Evolutionary conservation across 2,797 vertebrate species (phyloP).

Genomic region (Coreius guichenoti): DNA sequence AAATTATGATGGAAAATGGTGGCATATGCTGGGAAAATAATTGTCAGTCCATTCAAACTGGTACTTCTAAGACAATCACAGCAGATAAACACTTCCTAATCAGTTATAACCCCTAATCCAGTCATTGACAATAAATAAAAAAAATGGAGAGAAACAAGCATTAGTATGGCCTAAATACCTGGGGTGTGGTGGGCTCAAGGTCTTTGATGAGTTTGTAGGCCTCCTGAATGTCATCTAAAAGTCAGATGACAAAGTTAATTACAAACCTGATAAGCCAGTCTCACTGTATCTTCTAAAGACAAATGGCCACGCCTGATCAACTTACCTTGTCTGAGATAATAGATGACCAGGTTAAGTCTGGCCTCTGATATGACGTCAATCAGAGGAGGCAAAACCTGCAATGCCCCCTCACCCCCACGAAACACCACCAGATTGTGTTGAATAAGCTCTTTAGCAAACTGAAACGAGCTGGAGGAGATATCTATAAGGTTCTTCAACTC

Average conservation of each 20-base stretch:
- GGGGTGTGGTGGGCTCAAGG: constrained; percentile 89
- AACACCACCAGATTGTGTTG: constrained; percentile 98
- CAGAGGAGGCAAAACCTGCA: constrained; percentile 91
- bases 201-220: constrained; percentile 97
- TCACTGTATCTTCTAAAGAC: background rate
- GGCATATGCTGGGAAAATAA: background rate
- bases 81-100: background rate
- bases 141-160: background rate
- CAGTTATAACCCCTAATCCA: background rate
- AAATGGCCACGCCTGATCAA: background rate
- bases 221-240: constrained; percentile 93
- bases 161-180: constrained; percentile 76
- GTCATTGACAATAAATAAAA: no score
- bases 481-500: constrained; percentile 95
- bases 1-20: background rate
- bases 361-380: constrained; percentile 98
- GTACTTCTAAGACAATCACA: background rate
- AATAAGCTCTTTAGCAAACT: constrained; percentile 98
- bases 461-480: constrained; percentile 90
- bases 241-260: constrained; percentile 5
- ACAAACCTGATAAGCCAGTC: constrained; percentile 7
- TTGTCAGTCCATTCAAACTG: background rate
- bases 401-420: constrained; percentile 92
- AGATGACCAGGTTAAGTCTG: constrained; percentile 96
- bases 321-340: constrained; percentile 95